Base-by-base conservation (phyloP, 1,140 invertebrate genomes). In the Conopomorpha cramerella region DNA sequence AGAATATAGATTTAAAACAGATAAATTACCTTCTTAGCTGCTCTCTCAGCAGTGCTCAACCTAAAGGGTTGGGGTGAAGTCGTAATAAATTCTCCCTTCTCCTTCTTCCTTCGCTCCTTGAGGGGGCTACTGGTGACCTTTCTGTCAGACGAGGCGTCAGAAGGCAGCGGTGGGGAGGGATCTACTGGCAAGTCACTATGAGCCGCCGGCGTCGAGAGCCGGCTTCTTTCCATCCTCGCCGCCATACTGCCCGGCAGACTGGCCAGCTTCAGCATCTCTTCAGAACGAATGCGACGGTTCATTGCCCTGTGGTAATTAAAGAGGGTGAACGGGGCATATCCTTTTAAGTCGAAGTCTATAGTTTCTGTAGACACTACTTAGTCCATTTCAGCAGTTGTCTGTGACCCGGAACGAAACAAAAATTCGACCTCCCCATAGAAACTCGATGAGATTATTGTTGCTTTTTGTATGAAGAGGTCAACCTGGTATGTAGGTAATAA, bases 171-270 rank as follows among this genome's bases (percentile, higher is more conserved):
- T 7, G 62, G 67, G 1, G 68, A 73, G 0, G 67, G 63, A 17
- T 74, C 70, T 16, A 63, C 61, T 0, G 68, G 67, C 17, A 60
- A 53, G 47, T 68, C 77, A 41, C 46, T 61, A 26, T 57, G 67
- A 11, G 46, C 65, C 30, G 47, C 77, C 17, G 43, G 74, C 36
- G 70, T 74, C 16, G 56, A 73, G 2, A 71, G 39, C 1, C 64
- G 48, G 39, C 65, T 77, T 2, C 76, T 72, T 45, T 87, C 85
- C n/a, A n/a, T n/a, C 26, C 86, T 60, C 26, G 81, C 68, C 0
- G 83, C 85, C 86, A 88, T 88, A 3, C 82, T 84, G 0, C 86
- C 86, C 7, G 87, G 87, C 32, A 86, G 70, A 8, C 81, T 84
- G 1, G 86, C 80, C 2, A 77, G 80, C 39, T 82, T 82, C 39